Base-by-base conservation (phyloP, 2,797 vertebrate species). In the Helostoma temminkii region DNA sequence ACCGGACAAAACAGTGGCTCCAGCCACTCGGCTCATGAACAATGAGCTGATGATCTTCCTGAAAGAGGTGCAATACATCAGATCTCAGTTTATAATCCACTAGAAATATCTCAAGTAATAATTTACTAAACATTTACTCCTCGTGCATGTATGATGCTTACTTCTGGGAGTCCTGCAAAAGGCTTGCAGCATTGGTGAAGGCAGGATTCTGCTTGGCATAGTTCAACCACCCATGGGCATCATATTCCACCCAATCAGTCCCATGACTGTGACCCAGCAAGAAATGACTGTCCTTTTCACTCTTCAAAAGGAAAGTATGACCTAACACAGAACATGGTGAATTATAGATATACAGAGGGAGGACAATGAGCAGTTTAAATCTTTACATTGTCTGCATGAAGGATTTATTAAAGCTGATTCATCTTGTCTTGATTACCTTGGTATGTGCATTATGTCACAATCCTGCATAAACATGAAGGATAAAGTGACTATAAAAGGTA, bases 131-230 rank as follows among this genome's bases (percentile, higher is more conserved):
- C 6, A 48, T 18, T 19, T 18, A 19, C 28, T 32, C 32, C 7
- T 14, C 19, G 10, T 47, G 19, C 16, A 39, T 16, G 5, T 9
- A 16, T 30, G 50, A 45, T 1, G 1, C 95, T 94, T 93, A 99
- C 98, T 99, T 99, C 79, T 99, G 98, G 0, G 98, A 99, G 73
- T 98, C 96, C 88, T 96, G 96, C 70, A 99, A 93, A 67, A 99
- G 93, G 64, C 67, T 77, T 0, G 91, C 83, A 32, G 96, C 96
- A 0, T 96, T 97, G 68, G 94, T 94, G 16, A 94, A 88, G 10
- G 95, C 96, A 0, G 97, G 98, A 85, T 98, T 99, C 86, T 95
- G 96, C 83, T 95, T 97, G 86, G 96, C 96, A 0, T 97, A 91
- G 85, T 92, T 95, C 74, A 98, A 89, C 98, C 98, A 99, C 54